Percentiles rank a stretch among this genome's conserved stretches.
Evolutionary conservation across 2,888 invertebrate species (phyloP).

Genomic region (Candidula unifasciata): DNA sequence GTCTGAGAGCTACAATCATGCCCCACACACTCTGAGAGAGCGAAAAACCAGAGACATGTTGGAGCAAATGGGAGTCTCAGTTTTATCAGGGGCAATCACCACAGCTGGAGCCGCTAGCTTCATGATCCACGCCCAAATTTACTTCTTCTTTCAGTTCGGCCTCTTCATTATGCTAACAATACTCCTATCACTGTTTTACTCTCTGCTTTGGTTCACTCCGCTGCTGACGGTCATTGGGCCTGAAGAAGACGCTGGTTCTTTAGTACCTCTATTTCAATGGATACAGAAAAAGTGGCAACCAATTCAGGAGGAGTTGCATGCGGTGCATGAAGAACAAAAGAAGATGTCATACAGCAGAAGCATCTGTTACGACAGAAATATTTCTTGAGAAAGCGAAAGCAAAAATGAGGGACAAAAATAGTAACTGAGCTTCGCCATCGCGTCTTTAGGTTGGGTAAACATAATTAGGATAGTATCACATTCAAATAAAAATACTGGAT

Average conservation of each 20-base stretch:
- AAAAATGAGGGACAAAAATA: no score
- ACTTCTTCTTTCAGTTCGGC: constrained; percentile 72
- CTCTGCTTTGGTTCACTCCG: constrained; percentile 66
- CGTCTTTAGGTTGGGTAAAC: no score
- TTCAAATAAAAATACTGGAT: no score
- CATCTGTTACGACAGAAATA: no score
- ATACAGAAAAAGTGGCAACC: neutral
- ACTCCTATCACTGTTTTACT: constrained; percentile 70
- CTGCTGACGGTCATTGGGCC: constrained; percentile 66
- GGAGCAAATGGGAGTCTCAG: constrained; percentile 69
- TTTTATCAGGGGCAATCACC: constrained; percentile 70
- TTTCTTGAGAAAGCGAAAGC: no score
- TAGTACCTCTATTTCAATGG: constrained; percentile 52
- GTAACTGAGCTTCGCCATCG: no score
- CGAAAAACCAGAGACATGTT: constrained; percentile 70
- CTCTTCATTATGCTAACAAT: constrained; percentile 73
- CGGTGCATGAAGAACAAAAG: no score
- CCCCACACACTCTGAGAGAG: constrained; percentile 61
- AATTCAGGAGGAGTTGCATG: neutral
- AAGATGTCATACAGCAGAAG: no score
- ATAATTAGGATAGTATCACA: no score
- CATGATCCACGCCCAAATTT: constrained; percentile 72
- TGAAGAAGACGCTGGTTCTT: constrained; percentile 59
- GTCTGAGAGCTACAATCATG: constrained; percentile 72
- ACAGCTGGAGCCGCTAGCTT: constrained; percentile 73